These are phyloP conservation scores for Synanthedon tipuliformis DNA, from an alignment of 2,888 invertebrate species.

Conservation along the genomic window DNA sequence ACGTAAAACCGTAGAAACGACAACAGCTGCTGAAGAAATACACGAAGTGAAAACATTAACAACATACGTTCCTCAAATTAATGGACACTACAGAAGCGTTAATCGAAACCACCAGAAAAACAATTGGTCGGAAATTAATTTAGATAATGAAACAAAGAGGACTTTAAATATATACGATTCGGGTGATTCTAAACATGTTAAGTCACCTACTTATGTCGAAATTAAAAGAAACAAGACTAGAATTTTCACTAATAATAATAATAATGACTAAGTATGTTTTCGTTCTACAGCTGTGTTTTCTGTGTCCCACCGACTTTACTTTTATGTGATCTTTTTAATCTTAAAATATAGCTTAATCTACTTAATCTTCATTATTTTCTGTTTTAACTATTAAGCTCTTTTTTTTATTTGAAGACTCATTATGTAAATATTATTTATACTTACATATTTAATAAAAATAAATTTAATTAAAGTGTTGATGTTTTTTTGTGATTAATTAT, in stretches of 20 bases:
- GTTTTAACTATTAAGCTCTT: not conserved
- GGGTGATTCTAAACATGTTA: constrained; percentile 26
- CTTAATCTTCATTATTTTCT: not conserved
- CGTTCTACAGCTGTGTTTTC: not conserved
- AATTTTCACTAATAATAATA: constrained; percentile 7
- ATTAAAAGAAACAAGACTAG: constrained; percentile 41
- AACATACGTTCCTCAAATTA: constrained; percentile 51
- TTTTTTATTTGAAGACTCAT: too few species aligned
- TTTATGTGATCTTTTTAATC: not conserved
- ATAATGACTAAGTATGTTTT: not conserved
- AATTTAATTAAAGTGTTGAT: too few species aligned
- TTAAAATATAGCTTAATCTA: not conserved
- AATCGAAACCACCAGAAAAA: constrained; percentile 30
- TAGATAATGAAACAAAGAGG: constrained; percentile 37
- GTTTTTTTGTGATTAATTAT: too few species aligned
- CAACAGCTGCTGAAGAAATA: constrained; percentile 4
- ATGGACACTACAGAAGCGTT: constrained; percentile 51
- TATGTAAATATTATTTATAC: too few species aligned
- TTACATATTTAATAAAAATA: too few species aligned
- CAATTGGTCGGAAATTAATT: constrained; percentile 23
- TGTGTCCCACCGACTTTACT: constrained; percentile 13
- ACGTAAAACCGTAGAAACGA: not conserved
- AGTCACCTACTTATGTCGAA: constrained; percentile 47
- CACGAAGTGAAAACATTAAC: constrained; percentile 17
- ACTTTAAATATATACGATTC: constrained; percentile 36